Conservation (phyloP, 2,888 invertebrate genomes). For the Microctonus aethiopoides region DNA sequence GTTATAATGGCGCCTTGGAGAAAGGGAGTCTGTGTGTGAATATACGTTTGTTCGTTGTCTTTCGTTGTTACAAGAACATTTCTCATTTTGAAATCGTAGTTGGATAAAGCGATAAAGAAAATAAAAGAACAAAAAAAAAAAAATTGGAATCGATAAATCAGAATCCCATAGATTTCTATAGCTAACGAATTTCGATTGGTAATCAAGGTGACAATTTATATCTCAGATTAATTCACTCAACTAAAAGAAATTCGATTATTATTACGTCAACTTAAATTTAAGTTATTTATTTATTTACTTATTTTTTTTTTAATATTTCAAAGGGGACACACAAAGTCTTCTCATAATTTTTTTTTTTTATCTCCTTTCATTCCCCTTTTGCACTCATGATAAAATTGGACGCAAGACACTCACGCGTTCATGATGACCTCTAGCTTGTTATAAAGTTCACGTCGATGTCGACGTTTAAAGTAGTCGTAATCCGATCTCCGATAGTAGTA, state of each 20-base stretch:
- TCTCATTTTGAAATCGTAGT: background rate
- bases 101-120: background rate
- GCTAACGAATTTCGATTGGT: background rate
- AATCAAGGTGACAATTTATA: background rate
- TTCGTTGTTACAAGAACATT: background rate
- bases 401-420: constrained; percentile 72
- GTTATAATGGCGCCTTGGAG: background rate
- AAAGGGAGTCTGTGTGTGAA: background rate
- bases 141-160: background rate
- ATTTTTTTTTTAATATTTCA: background rate
- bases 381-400: constrained; percentile 4
- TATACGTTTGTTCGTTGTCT: background rate
- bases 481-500: constrained; percentile 49
- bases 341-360: background rate
- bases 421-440: constrained; percentile 76
- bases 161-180: background rate
- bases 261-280: background rate
- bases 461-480: constrained; percentile 69
- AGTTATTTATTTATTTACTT: background rate
- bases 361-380: background rate
- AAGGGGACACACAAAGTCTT: background rate
- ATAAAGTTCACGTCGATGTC: constrained; percentile 77
- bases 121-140: background rate
- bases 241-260: background rate
- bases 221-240: background rate